Percentiles rank a stretch among this genome's conserved stretches.
Evolutionary conservation across 2,888 invertebrate genomes (phyloP).

Genomic region (Celastrina argiolus): DNA sequence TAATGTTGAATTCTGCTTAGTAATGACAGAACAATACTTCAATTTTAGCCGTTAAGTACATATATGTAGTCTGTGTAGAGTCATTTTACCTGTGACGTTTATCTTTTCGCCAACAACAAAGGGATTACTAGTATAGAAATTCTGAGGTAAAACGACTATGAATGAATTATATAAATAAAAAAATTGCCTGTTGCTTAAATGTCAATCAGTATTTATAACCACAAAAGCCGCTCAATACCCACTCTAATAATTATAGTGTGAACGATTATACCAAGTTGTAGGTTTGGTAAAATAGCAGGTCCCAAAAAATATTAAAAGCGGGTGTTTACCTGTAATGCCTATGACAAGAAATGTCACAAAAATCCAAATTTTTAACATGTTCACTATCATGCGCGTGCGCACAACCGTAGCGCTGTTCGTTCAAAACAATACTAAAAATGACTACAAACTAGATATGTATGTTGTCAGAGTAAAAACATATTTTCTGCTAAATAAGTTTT

Average conservation of each 20-base stretch:
- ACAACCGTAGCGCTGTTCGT: conserved; percentile 22
- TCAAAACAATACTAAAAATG: conserved; percentile 24
- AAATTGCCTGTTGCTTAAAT: neutral
- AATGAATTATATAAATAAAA: too few relatives aligned
- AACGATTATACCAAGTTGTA: too few relatives aligned
- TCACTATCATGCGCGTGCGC: conserved; percentile 31
- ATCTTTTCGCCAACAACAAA: too few relatives aligned
- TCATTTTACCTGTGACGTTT: too few relatives aligned
- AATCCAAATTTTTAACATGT: conserved; percentile 33
- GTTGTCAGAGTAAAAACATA: neutral
- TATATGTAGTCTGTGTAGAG: too few relatives aligned
- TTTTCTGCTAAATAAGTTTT: neutral
- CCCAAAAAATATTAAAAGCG: too few relatives aligned
- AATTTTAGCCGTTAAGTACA: neutral
- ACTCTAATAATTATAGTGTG: too few relatives aligned
- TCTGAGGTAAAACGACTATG: too few relatives aligned
- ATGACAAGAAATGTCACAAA: conserved; percentile 28
- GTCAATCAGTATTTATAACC: conserved; percentile 3
- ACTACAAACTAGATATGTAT: neutral
- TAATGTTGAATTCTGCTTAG: neutral
- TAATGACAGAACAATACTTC: neutral
- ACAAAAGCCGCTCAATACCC: neutral
- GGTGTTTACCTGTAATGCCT: conserved; percentile 28
- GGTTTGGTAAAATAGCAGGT: too few relatives aligned
- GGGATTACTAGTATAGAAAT: too few relatives aligned